Percentiles rank a stretch among this genome's conserved stretches.
phyloP scores from a whole-genome alignment of 2,113 vertebrate species.

The Rhizomys pruinosus region DNA sequence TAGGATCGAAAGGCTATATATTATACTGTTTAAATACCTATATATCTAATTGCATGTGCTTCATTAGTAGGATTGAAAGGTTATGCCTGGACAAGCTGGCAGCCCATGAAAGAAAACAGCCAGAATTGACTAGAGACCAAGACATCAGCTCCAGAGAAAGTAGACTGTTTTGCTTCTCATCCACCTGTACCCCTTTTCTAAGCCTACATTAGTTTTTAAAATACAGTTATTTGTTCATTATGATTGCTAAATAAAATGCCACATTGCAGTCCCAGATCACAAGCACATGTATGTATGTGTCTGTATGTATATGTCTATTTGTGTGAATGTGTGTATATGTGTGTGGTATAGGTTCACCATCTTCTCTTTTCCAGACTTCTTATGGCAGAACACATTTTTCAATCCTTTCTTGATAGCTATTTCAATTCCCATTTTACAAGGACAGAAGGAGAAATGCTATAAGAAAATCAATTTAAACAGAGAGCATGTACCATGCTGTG shows the following conservation, averaged over 20 bases:
- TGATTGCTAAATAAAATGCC: not conserved
- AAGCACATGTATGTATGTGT: not conserved
- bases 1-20: too few species aligned
- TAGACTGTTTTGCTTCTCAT: too few species aligned
- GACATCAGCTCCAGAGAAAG: too few species aligned
- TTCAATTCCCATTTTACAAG: not conserved
- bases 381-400: not conserved
- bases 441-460: not conserved
- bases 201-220: too few species aligned
- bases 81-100: too few species aligned
- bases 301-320: not conserved
- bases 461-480: not conserved
- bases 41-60: too few species aligned
- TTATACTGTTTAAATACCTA: too few species aligned
- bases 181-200: too few species aligned
- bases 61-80: too few species aligned
- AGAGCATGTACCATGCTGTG: not conserved
- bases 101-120: too few species aligned
- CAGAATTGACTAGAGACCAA: too few species aligned
- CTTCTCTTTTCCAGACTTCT: not conserved
- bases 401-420: not conserved
- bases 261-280: not conserved
- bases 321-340: not conserved
- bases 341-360: not conserved
- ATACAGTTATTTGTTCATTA: not conserved